Percentiles rank a stretch among this genome's conserved stretches.
These are phyloP conservation scores for Ceuthmochares aereus DNA, from an alignment of 2,113 vertebrate genomes.

Conservation along the genomic window DNA sequence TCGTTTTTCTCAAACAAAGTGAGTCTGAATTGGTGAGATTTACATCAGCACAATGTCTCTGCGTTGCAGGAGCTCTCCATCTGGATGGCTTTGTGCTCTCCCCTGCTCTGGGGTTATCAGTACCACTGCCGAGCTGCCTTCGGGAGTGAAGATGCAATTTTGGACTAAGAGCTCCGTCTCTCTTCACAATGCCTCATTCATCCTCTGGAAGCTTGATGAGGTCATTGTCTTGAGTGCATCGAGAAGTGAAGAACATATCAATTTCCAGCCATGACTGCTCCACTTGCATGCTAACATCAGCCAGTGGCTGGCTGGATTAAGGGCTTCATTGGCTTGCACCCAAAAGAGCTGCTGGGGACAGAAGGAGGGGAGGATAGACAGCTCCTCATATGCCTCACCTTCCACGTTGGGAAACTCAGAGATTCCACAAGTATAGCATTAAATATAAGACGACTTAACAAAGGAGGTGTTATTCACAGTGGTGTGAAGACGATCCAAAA, in stretches of 20 bases:
- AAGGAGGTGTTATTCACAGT: neutral
- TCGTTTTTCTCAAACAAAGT: neutral
- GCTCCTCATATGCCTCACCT: neutral
- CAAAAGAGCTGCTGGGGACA: rapidly evolving
- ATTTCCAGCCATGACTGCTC: neutral
- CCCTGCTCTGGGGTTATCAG: neutral
- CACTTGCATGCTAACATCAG: neutral
- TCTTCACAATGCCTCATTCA: neutral
- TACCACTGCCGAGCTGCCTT: rapidly evolving
- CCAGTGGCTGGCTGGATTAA: neutral
- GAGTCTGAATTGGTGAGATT: neutral
- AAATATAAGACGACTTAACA: neutral
- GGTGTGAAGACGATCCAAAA: neutral
- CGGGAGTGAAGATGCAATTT: neutral
- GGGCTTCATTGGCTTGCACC: rapidly evolving
- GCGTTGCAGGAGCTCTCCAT: neutral
- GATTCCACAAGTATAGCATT: neutral
- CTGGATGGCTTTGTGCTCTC: neutral
- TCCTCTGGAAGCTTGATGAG: neutral
- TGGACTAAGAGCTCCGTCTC: neutral
- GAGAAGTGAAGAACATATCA: neutral
- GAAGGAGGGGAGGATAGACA: neutral
- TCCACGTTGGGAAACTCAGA: neutral
- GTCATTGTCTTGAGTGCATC: neutral
- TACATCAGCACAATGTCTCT: neutral